These are phyloP conservation scores for Temnothorax unifasciatus DNA, from an alignment of 2,888 invertebrate species.

Conservation along the genomic window DNA sequence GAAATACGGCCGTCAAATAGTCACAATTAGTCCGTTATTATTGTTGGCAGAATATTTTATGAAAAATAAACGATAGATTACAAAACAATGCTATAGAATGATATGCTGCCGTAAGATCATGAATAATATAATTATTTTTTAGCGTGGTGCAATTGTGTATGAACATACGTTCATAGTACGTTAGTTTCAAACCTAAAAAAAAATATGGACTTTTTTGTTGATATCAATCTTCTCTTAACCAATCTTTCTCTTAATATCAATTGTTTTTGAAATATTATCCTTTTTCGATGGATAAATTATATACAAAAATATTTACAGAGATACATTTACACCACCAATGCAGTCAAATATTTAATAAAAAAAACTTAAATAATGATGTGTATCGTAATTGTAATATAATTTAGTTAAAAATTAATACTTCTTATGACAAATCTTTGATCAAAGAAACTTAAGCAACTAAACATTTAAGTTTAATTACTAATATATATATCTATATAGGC, in stretches of 20 bases:
- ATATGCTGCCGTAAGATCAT: slow-evolving; percentile 8
- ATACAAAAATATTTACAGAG: slow-evolving; percentile 82
- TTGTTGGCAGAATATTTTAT: slow-evolving; percentile 52
- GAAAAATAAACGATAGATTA: slow-evolving; percentile 28
- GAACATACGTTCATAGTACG: slow-evolving; percentile 51
- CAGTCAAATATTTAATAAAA: slow-evolving; percentile 68
- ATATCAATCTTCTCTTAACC: slow-evolving; percentile 61
- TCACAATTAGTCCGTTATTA: slow-evolving; percentile 69
- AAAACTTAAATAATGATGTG: slow-evolving; percentile 66
- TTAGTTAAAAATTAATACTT: slow-evolving; percentile 81
- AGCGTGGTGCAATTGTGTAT: slow-evolving; percentile 55
- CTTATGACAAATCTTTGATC: slow-evolving; percentile 83
- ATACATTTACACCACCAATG: slow-evolving; percentile 78
- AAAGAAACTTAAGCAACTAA: slow-evolving; percentile 78
- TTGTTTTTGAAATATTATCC: slow-evolving; percentile 70
- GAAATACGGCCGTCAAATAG: slow-evolving; percentile 45
- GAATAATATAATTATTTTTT: slow-evolving; percentile 42
- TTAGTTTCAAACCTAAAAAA: slow-evolving; percentile 56
- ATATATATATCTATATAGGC: slow-evolving; percentile 62
- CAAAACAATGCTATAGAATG: neutral
- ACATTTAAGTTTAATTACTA: slow-evolving; percentile 60
- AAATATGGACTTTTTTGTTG: slow-evolving; percentile 65
- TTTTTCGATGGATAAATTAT: slow-evolving; percentile 74
- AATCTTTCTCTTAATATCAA: slow-evolving; percentile 62
- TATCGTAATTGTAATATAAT: slow-evolving; percentile 77